Evolutionary conservation across 92 coral and sea anemone species (phyloP).

Genomic region (Metridium senile): DNA sequence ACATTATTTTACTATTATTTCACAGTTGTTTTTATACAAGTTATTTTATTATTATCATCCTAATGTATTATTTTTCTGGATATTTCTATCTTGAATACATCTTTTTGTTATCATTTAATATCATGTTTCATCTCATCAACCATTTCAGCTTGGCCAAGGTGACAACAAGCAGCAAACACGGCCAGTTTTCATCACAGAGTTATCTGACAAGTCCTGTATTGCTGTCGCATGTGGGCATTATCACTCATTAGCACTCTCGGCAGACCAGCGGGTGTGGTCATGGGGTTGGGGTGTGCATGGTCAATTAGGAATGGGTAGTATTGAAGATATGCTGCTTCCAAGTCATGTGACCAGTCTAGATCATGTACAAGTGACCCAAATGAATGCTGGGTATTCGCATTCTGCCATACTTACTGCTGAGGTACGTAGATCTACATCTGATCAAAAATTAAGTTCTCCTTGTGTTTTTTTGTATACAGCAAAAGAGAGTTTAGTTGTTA

Average conservation of each 20-base stretch:
- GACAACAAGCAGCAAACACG: conserved; percentile 90
- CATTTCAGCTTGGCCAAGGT: conserved; percentile 87
- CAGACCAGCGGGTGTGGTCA: conserved; percentile 89
- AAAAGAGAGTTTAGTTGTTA: too few relatives aligned
- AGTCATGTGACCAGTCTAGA: conserved; percentile 82
- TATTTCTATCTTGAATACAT: too few relatives aligned
- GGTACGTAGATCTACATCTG: conserved; percentile 28
- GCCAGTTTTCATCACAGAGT: conserved; percentile 92
- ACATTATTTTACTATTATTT: too few relatives aligned
- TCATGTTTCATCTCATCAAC: neutral
- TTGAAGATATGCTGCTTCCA: conserved; percentile 89
- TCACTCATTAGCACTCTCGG: conserved; percentile 93
- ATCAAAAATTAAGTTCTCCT: neutral
- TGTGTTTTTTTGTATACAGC: too few relatives aligned
- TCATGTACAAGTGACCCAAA: conserved; percentile 62
- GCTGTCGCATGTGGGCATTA: conserved; percentile 93
- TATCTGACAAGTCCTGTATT: conserved; percentile 90
- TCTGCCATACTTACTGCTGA: conserved; percentile 69
- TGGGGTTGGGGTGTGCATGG: conserved; percentile 99
- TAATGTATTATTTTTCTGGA: too few relatives aligned
- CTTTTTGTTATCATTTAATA: neutral
- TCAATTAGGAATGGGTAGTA: conserved; percentile 87
- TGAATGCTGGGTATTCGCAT: conserved; percentile 98
- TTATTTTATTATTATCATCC: too few relatives aligned
- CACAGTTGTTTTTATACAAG: neutral